Evolutionary conservation across 1,140 invertebrate genomes (phyloP), one percentile per base, ranked within the genome.

Genomic region (Drosophila virilis): DNA sequence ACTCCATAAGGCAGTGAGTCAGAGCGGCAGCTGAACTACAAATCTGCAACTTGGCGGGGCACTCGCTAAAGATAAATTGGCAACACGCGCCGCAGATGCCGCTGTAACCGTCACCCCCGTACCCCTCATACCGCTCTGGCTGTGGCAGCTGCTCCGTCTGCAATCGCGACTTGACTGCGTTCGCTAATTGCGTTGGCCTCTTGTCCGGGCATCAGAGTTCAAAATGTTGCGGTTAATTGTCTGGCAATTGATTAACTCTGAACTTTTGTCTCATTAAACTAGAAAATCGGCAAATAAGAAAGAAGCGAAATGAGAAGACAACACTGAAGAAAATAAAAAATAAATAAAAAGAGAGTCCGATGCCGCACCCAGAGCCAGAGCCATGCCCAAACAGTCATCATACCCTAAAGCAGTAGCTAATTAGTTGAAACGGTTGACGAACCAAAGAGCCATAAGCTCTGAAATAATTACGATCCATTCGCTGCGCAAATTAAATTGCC

Each of bases 51-150:
- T 74, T 79, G 80, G 74, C 82, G 71, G 67, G 68, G 62, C 74
- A 77, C 70, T 82, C 72, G 66, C 66, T 68, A 54, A 58, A 86
- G 83, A 88, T 85, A 85, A 85, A 85, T 85, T 82, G 83, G 83
- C 78, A 82, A 86, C 82, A 88, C 82, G 82, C 82, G 82, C 76
- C 83, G 79, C 75, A 50, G 82, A 74, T 59, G 32, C 35, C 13
- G 4, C n/a, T 33, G 17, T 13, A 6, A 28, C 15, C 1, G 45
- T 48, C 17, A 10, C 4, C 10, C 8, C 6, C 38, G 8, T 7
- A 8, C 37, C 17, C 10, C 51, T 22, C 28, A 17, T 32, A 32
- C 35, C 10, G 10, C 32, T 37, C 40, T 10, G n/a, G 22, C 22
- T 7, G 10, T 22, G 8, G 60, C 72, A 70, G 72, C 72, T 70